These are phyloP conservation scores for Lepidochrysops patricia DNA, from an alignment of 2,888 invertebrate genomes.

Conservation along the genomic window DNA sequence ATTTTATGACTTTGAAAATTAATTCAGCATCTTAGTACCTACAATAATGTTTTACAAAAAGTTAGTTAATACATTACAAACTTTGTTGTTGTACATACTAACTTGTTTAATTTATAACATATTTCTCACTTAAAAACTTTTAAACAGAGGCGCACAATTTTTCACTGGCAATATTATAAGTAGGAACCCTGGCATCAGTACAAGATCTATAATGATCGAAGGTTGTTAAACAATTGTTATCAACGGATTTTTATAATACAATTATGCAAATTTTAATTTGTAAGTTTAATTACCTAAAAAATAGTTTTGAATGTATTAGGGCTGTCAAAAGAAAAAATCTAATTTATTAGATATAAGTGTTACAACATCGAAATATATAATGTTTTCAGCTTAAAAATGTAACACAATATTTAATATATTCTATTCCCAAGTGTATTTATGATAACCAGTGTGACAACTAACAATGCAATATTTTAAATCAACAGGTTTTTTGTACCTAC, in stretches of 20 bases:
- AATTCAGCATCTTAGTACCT: not conserved
- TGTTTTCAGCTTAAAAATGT: not conserved
- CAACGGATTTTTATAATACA: not conserved
- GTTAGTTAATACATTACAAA: too few species aligned
- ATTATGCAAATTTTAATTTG: too few species aligned
- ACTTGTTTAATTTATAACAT: too few species aligned
- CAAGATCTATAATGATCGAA: slow-evolving; percentile 42
- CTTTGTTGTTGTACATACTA: too few species aligned
- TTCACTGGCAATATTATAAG: slow-evolving; percentile 44
- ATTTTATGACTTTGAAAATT: not conserved
- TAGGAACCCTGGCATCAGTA: slow-evolving; percentile 69
- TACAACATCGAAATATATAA: not conserved
- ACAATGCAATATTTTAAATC: not conserved
- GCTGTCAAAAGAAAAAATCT: not conserved
- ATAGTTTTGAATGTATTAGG: too few species aligned
- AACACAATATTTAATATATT: not conserved
- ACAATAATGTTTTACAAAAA: too few species aligned
- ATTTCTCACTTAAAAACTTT: too few species aligned
- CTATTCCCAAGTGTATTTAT: not conserved
- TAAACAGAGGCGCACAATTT: slow-evolving; percentile 33
- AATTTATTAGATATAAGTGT: not conserved
- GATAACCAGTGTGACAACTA: not conserved
- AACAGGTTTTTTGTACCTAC: not conserved
- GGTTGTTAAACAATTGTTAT: slow-evolving; percentile 12
- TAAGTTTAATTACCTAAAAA: too few species aligned